phyloP scores from a whole-genome alignment of 2,888 invertebrate species.

The Cyclophora albipunctata region DNA sequence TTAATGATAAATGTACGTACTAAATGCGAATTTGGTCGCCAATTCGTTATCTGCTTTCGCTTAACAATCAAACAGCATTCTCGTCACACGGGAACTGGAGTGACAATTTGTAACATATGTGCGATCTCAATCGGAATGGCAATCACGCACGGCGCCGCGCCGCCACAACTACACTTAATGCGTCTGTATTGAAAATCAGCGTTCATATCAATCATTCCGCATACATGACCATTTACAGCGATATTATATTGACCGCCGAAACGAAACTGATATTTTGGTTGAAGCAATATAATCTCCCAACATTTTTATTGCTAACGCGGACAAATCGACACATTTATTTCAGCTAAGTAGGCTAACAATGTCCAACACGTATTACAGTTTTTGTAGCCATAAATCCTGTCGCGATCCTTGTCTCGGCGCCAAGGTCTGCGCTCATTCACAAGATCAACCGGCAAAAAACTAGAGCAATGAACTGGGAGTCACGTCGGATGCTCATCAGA shows the following conservation, averaged over 20 bases:
- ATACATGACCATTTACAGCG: conserved; percentile 41
- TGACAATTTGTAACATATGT: conserved; percentile 64
- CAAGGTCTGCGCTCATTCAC: conserved; percentile 66
- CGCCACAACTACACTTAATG: conserved; percentile 60
- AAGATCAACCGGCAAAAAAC: conserved; percentile 68
- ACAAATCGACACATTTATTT: conserved; percentile 22
- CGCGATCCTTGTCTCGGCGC: conserved; percentile 50
- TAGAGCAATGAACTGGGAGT: conserved; percentile 70
- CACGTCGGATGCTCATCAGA: conserved; percentile 66
- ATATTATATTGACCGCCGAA: conserved; percentile 39
- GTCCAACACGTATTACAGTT: conserved; percentile 32
- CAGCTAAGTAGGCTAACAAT: conserved; percentile 23
- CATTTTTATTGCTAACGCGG: conserved; percentile 23
- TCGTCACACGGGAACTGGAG: conserved; percentile 60
- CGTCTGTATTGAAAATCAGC: conserved; percentile 61
- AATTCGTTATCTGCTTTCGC: conserved; percentile 6
- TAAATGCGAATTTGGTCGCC: conserved; percentile 8
- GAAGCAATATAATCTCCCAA: conserved; percentile 28
- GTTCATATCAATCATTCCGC: conserved; percentile 40
- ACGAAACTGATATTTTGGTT: conserved; percentile 34
- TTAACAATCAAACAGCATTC: conserved; percentile 31
- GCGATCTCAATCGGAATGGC: conserved; percentile 62
- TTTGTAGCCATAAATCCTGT: conserved; percentile 51
- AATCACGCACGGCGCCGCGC: conserved; percentile 62
- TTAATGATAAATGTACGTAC: conserved; percentile 22